phyloP scores from a whole-genome alignment of 2,113 vertebrate genomes.

The Herpetotheres cachinnans region DNA sequence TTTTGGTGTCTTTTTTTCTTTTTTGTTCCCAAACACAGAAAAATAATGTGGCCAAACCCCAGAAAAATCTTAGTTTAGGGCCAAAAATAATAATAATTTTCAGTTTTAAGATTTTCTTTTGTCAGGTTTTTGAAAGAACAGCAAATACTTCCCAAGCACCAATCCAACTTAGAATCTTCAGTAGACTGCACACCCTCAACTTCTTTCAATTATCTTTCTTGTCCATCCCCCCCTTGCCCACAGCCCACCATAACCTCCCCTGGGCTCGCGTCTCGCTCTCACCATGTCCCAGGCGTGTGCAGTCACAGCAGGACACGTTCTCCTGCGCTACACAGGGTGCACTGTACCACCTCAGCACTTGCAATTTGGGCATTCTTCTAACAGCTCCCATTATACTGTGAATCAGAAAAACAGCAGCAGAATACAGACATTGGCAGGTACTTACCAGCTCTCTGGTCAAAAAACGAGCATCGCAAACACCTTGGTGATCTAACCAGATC shows the following conservation, averaged over 20 bases:
- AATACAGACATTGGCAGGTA: background rate
- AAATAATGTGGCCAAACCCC: constrained; percentile 26
- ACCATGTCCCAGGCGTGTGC: accelerated
- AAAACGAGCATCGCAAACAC: background rate
- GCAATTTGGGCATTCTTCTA: background rate
- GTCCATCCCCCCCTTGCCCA: background rate
- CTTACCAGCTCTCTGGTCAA: background rate
- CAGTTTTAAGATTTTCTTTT: constrained; percentile 39
- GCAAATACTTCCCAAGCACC: constrained; percentile 22
- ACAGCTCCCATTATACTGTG: background rate
- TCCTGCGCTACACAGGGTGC: too few species aligned
- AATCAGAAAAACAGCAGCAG: background rate
- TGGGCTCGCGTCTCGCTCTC: background rate
- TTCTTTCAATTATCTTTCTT: background rate
- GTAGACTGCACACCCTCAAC: background rate
- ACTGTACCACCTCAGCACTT: background rate
- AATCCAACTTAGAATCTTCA: background rate
- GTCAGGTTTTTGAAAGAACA: constrained; percentile 50
- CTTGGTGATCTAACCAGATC: background rate
- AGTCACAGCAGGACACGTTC: background rate
- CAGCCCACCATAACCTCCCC: background rate
- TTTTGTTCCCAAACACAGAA: constrained; percentile 18
- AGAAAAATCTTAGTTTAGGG: constrained; percentile 3
- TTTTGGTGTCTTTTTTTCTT: constrained; percentile 4
- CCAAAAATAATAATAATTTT: constrained; percentile 62